A percentile compares a stretch with the other conserved stretches of the same genome.
Evolutionary conservation across 2,888 invertebrate genomes (phyloP).

Genomic region (Meteorus cinctellus): DNA sequence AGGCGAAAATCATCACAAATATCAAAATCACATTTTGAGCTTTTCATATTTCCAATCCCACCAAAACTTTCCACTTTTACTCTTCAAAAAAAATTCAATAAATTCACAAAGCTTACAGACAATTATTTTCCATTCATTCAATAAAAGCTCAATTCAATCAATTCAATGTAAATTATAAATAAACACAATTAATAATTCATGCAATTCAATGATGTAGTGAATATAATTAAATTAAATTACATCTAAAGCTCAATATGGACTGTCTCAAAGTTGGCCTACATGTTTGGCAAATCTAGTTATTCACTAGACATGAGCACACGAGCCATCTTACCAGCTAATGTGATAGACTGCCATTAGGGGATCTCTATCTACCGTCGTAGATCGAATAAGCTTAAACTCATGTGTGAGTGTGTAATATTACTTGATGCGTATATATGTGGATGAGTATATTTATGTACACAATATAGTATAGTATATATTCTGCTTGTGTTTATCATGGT

Average conservation of each 20-base stretch:
- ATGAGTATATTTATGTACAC: slow-evolving; percentile 11
- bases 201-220: not conserved
- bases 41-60: slow-evolving; percentile 35
- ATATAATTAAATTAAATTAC: not conserved
- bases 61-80: slow-evolving; percentile 29
- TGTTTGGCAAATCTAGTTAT: slow-evolving; percentile 59
- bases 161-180: not conserved
- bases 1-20: slow-evolving; percentile 67
- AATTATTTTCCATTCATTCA: no score
- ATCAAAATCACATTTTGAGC: slow-evolving; percentile 70
- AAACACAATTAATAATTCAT: not conserved
- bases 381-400: slow-evolving; percentile 41
- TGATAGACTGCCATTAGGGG: slow-evolving; percentile 68
- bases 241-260: not conserved
- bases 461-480: not conserved
- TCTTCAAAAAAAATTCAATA: not conserved
- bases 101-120: no score
- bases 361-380: slow-evolving; percentile 41
- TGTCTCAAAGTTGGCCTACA: not conserved
- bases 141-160: not conserved
- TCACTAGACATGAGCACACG: slow-evolving; percentile 36
- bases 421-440: no score
- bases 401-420: slow-evolving; percentile 39
- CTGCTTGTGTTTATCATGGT: slow-evolving; percentile 23
- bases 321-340: slow-evolving; percentile 63